These are phyloP conservation scores for Oedothorax gibbosus DNA, from an alignment of 1,140 invertebrate genomes.

Conservation along the genomic window DNA sequence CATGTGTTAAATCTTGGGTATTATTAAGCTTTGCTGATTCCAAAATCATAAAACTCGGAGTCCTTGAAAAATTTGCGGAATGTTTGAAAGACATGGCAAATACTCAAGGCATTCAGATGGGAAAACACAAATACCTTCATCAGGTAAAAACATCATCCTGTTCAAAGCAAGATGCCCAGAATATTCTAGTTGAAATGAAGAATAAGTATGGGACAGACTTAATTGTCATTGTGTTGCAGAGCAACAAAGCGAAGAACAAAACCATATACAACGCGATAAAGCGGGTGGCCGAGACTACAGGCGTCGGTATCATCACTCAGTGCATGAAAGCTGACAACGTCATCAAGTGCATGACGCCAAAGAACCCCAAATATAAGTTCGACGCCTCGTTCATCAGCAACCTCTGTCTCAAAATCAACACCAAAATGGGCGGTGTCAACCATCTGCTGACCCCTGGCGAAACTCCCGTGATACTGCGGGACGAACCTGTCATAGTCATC, in stretches of 20 bases:
- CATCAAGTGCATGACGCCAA: constrained; percentile 78
- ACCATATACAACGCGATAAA: constrained; percentile 73
- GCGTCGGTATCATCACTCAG: constrained; percentile 82
- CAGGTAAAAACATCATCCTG: background rate
- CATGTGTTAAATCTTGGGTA: constrained; percentile 64
- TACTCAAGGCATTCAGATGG: constrained; percentile 8
- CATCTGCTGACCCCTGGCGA: constrained; percentile 1
- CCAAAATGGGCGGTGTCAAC: constrained; percentile 87
- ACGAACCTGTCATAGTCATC: constrained; percentile 75
- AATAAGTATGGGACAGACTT: background rate
- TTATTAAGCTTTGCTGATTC: constrained; percentile 58
- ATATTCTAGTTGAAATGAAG: background rate
- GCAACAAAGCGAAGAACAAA: constrained; percentile 8
- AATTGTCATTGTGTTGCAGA: constrained; percentile 14
- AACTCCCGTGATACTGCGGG: constrained; percentile 65
- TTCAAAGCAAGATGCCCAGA: background rate
- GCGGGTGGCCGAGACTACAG: constrained; percentile 77
- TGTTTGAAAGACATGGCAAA: background rate
- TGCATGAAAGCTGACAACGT: constrained; percentile 78
- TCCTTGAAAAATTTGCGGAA: constrained; percentile 4
- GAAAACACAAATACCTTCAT: background rate
- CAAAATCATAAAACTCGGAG: background rate
- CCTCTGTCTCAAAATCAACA: constrained; percentile 85
- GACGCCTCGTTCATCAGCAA: constrained; percentile 73
- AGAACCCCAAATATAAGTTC: constrained; percentile 70